phyloP scores from a whole-genome alignment of 1,140 invertebrate species.

The Philopotamus ludificatus region DNA sequence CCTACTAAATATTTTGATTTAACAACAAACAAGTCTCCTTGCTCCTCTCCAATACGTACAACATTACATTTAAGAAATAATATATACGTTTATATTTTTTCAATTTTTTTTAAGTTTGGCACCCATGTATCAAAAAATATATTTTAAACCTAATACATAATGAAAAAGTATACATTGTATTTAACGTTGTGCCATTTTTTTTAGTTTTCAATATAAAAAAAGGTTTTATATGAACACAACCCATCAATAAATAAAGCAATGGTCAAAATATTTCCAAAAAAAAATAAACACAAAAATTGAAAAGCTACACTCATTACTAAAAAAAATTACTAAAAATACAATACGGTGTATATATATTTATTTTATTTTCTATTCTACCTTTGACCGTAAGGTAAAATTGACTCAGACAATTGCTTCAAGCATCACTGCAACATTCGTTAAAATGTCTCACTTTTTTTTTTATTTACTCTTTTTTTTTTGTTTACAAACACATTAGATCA shows the following conservation, averaged over 20 bases:
- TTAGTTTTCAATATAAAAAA: neutral
- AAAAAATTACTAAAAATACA: neutral
- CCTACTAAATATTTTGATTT: constrained; percentile 25
- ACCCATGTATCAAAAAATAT: constrained; percentile 39
- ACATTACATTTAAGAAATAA: constrained; percentile 33
- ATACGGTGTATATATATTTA: neutral
- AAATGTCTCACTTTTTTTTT: constrained; percentile 21
- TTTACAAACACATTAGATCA: constrained; percentile 39
- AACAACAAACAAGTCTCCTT: constrained; percentile 34
- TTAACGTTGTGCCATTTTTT: neutral
- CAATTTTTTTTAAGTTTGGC: constrained; percentile 39
- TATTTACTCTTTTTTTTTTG: constrained; percentile 24
- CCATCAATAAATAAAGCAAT: constrained; percentile 9
- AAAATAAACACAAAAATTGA: neutral
- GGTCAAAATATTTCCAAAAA: neutral
- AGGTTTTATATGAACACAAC: constrained; percentile 3
- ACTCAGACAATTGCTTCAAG: constrained; percentile 10
- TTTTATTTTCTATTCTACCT: neutral
- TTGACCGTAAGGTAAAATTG: constrained; percentile 9
- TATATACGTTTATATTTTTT: constrained; percentile 17
- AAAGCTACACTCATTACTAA: no score
- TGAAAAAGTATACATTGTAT: constrained; percentile 16
- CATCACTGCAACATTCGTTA: constrained; percentile 22
- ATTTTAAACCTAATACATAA: constrained; percentile 29
- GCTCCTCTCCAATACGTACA: constrained; percentile 23